Conservation (phyloP, 2,888 invertebrate genomes). For the Phyllotreta striolata region DNA sequence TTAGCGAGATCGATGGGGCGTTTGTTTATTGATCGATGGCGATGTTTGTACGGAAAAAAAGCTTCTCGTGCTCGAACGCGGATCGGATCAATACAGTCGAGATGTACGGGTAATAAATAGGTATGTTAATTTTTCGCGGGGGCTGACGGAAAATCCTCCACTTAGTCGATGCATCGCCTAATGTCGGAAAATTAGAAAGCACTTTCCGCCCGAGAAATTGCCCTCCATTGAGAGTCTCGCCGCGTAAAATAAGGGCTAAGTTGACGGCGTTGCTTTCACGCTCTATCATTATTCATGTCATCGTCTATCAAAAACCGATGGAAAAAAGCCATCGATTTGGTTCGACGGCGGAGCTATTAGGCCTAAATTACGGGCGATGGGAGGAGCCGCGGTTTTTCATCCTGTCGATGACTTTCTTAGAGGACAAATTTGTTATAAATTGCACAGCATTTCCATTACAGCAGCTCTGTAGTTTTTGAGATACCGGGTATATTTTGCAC, state of each 20-base stretch:
- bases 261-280: slow-evolving; percentile 41
- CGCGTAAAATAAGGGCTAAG: slow-evolving; percentile 46
- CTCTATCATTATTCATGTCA: slow-evolving; percentile 56
- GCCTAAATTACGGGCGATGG: slow-evolving; percentile 43
- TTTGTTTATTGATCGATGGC: too few species aligned
- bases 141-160: too few species aligned
- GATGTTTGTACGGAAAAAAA: too few species aligned
- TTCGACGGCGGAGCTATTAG: slow-evolving; percentile 49
- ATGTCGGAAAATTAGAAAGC: slow-evolving; percentile 33
- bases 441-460: not conserved
- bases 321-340: slow-evolving; percentile 52
- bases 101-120: too few species aligned
- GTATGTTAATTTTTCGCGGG: too few species aligned
- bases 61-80: too few species aligned
- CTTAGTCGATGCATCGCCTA: slow-evolving; percentile 8
- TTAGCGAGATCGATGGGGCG: too few species aligned
- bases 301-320: slow-evolving; percentile 53
- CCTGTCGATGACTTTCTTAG: slow-evolving; percentile 42
- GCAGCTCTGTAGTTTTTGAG: too few species aligned
- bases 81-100: too few species aligned
- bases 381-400: slow-evolving; percentile 44
- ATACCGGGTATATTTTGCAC: too few species aligned
- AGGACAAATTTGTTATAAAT: slow-evolving; percentile 43
- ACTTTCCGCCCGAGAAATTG: slow-evolving; percentile 42
- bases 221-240: slow-evolving; percentile 44